Base-by-base conservation (phyloP, 2,113 vertebrate genomes). In the Glaucidium brasilianum region DNA sequence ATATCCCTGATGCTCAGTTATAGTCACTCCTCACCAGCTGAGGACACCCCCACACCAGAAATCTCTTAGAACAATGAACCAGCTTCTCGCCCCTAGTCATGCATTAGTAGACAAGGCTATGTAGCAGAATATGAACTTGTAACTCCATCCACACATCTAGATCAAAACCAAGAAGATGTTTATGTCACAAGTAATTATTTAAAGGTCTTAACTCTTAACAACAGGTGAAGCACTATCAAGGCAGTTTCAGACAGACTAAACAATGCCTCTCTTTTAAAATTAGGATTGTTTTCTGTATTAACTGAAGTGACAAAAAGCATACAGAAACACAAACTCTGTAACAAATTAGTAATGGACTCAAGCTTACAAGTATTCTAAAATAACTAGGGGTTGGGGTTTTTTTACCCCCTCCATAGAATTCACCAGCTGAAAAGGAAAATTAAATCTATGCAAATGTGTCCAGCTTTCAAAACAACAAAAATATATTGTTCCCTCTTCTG, bases 401-500 rank as follows among this genome's bases (percentile, higher is more conserved):
- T 2, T 10, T 2, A 0, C 4, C 4, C 10, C 6, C 10, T 2
- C 39, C 45, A 34, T 0, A 72, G 32, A 62, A 39, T 88, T 88
- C 34, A 81, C 66, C 49, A 30, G 14, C 10, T 8, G 1, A 43
- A 89, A 89, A 84, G 8, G 34, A 94, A 87, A 94, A 87, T 72
- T 77, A 81, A 49, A 85, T 74, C 20, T 73, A 79, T 71, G 92
- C 30, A 94, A 81, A 94, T 45, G 4, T 50, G 30, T 45, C 73
- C 47, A 81, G 32, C 69, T 92, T 91, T 87, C 80, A 85, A 75
- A 91, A 50, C 45, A 84, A 32, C 45, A 92, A 87, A 88, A 86
- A 85, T 29, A 47, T 32, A 53, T 53, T 94, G 73, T 73, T 94
- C 13, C 64, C 34, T 85, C 43, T 92, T 75, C 72, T 91, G 34